Conservation (phyloP, 53 echinoderm and acorn worm genomes). For the Stichopus horrens region DNA sequence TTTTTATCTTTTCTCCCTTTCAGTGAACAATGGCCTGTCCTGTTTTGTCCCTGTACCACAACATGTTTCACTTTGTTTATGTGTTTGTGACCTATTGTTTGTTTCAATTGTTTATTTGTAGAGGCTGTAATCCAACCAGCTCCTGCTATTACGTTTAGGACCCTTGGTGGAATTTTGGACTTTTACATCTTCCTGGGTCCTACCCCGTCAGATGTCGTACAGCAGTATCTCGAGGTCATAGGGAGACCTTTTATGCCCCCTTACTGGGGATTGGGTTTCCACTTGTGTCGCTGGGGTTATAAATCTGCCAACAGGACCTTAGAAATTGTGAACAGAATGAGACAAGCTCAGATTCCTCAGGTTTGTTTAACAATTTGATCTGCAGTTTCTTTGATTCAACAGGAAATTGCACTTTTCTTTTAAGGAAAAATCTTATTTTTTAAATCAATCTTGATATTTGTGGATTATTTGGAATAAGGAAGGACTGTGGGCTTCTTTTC, state of each 20-base stretch:
- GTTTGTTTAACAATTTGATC: conserved; percentile 23
- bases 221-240: conserved; percentile 90
- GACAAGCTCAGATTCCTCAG: conserved; percentile 76
- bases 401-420: background rate
- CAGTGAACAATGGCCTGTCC: no score
- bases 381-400: background rate
- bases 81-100: background rate
- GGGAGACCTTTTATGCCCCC: conserved; percentile 87
- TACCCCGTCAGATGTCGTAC: conserved; percentile 73
- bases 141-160: conserved; percentile 92
- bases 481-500: no score
- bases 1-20: no score
- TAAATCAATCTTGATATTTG: no score
- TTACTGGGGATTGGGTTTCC: conserved; percentile 94
- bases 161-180: conserved; percentile 97
- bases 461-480: no score
- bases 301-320: conserved; percentile 69
- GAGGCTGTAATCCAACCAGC: conserved; percentile 83
- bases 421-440: no score
- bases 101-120: conserved; percentile 9
- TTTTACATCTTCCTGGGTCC: conserved; percentile 98
- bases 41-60: no score
- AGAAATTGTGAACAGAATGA: conserved; percentile 85
- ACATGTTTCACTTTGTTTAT: background rate
- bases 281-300: conserved; percentile 97